Evolutionary conservation across 2,888 invertebrate genomes (phyloP).

Genomic region (Caenorhabditis sp.): DNA sequence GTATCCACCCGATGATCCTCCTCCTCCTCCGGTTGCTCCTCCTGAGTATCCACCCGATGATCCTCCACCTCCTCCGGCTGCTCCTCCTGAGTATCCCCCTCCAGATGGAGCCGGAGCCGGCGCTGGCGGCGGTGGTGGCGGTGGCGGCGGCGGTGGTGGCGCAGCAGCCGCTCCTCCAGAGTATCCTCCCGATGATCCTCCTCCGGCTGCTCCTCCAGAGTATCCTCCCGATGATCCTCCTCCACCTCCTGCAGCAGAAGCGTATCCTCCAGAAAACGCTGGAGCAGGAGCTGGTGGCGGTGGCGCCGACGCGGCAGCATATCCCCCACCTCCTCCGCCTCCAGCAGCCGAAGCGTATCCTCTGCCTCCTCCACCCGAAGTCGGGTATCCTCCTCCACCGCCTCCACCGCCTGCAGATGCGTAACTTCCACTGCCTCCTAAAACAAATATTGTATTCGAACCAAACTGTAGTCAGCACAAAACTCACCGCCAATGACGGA

Average conservation of each 20-base stretch:
- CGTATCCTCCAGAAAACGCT: constrained; percentile 16
- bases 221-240: constrained; percentile 16
- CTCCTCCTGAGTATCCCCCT: constrained; percentile 29
- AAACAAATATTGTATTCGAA: too few relatives aligned
- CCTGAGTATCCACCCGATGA: neutral
- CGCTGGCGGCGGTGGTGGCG: constrained; percentile 24
- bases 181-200: constrained; percentile 1
- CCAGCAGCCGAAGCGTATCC: constrained; percentile 3
- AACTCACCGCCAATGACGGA: constrained; percentile 29
- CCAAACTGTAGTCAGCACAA: too few relatives aligned
- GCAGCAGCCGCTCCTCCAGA: constrained; percentile 30
- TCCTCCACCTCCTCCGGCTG: constrained; percentile 29
- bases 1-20: too few relatives aligned
- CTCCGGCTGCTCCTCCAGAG: constrained; percentile 1
- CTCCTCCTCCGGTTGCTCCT: too few relatives aligned
- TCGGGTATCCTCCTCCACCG: neutral
- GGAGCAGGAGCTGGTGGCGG: constrained; percentile 6
- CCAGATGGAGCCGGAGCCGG: constrained; percentile 40
- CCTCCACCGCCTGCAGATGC: constrained; percentile 7
- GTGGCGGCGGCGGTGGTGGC: constrained; percentile 36
- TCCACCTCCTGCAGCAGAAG: constrained; percentile 16
- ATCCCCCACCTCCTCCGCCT: constrained; percentile 26
- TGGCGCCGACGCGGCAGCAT: neutral
- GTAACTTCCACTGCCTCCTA: constrained; percentile 12
- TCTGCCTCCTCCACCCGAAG: constrained; percentile 1